phyloP scores from a whole-genome alignment of 2,888 invertebrate genomes.

The Aquatica leii region DNA sequence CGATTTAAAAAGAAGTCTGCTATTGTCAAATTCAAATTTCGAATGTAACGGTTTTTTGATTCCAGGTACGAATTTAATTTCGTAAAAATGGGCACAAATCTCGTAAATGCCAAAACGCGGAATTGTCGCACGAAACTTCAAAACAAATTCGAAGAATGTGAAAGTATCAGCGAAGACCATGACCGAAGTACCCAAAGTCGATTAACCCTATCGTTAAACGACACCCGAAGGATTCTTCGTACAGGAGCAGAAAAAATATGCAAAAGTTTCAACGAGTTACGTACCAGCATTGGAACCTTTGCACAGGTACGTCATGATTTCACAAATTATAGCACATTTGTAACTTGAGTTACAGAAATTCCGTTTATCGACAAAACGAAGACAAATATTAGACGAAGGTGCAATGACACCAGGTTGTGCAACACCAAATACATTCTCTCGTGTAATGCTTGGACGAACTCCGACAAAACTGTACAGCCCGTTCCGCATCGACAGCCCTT shows the following conservation, averaged over 20 bases:
- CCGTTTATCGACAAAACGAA: conserved; percentile 64
- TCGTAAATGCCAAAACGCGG: conserved; percentile 10
- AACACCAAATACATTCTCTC: conserved; percentile 62
- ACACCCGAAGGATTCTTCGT: conserved; percentile 70
- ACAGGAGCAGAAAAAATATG: conserved; percentile 74
- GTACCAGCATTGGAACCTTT: conserved; percentile 71
- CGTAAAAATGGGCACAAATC: conserved; percentile 15
- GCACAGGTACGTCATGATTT: conserved; percentile 65
- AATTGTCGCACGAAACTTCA: conserved; percentile 55
- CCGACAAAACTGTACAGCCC: conserved; percentile 80
- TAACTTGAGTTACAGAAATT: conserved; percentile 60
- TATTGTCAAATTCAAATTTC: too few species aligned
- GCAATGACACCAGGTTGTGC: conserved; percentile 61
- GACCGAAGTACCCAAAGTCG: conserved; percentile 49
- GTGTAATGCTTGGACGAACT: conserved; percentile 67
- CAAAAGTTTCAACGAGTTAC: conserved; percentile 71
- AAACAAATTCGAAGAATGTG: conserved; percentile 51
- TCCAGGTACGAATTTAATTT: neutral
- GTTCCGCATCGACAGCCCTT: conserved; percentile 77
- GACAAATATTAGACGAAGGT: conserved; percentile 65
- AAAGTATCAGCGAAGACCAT: conserved; percentile 23
- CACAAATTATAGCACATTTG: conserved; percentile 13
- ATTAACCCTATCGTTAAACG: conserved; percentile 65
- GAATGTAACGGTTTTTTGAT: too few species aligned
- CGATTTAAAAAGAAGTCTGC: too few species aligned